Base-by-base conservation (phyloP, 2,113 vertebrate genomes). In the Boleophthalmus pectinirostris region DNA sequence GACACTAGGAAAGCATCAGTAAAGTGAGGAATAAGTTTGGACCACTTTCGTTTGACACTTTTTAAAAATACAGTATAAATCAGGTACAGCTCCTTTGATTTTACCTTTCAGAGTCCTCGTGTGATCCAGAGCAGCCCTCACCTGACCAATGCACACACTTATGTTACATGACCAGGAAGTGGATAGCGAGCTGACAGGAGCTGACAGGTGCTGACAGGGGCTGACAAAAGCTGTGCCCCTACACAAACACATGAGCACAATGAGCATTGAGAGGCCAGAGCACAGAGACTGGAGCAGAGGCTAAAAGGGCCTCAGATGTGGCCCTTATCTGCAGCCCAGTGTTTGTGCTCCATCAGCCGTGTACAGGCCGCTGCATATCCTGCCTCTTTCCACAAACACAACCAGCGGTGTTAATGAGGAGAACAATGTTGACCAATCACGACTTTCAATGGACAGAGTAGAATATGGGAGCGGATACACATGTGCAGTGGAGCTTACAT, bases 201-300 rank as follows among this genome's bases (percentile, higher is more conserved):
- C 53, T 8, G 8, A 49, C 82, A 89, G 85, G 89, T 86, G 88
- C 73, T 71, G 76, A 73, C 81, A 82, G 78, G 80, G 73, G 72
- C 68, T 69, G 85, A 85, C 69, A 90, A 91, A 90, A 84, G 86
- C 80, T 1, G 77, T 64, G 81, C 86, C 88, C 86, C 87, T 82
- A 75, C 72, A 89, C 72, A 87, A 90, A 90, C 87, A 89, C n/a
- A 63, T 78, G 78, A 77, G 85, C 77, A 90, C 89, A 91, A 91
- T 89, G 73, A 84, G 81, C 80, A 89, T 85, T 85, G 84, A 90
- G 82, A 75, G 81, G 84, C 72, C 65, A 69, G 57, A 64, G 68
- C 76, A 73, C 60, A 51, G 72, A 63, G 3, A 13, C 13, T 5
- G 57, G 24, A 29, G 0, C 29, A 53, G 63, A 53, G 61, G 8